Evolutionary conservation across 1,140 invertebrate genomes (phyloP), one percentile per base, ranked within the genome.

Genomic region (Chlorops oryzae): DNA sequence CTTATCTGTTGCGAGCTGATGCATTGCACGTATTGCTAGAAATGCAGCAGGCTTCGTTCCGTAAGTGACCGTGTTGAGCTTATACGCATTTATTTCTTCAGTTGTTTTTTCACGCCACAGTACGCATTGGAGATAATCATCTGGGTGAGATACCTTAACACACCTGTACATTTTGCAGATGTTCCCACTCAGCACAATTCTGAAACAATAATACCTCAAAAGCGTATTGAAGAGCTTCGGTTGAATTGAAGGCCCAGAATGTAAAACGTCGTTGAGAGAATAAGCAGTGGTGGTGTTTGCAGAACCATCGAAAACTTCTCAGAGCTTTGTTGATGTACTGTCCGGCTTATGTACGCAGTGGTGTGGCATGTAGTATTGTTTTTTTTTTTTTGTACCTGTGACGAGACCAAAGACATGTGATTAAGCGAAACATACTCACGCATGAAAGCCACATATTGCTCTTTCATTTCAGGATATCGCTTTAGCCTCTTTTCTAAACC

Each of bases 21-120:
- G n/a, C n/a, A n/a, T n/a, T n/a, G n/a, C n/a, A n/a, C n/a, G n/a
- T n/a, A n/a, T n/a, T n/a, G n/a, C n/a, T n/a, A n/a, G n/a, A n/a
- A n/a, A n/a, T n/a, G n/a, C n/a, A n/a, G n/a, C n/a, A n/a, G n/a
- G n/a, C n/a, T n/a, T n/a, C n/a, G n/a, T n/a, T n/a, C n/a, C n/a
- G n/a, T n/a, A n/a, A n/a, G n/a, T n/a, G n/a, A n/a, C n/a, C n/a
- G n/a, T n/a, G n/a, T n/a, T n/a, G n/a, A n/a, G n/a, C n/a, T n/a
- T n/a, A n/a, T n/a, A n/a, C n/a, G n/a, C n/a, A n/a, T n/a, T n/a
- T n/a, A n/a, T n/a, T n/a, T n/a, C n/a, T n/a, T n/a, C n/a, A n/a
- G n/a, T n/a, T n/a, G n/a, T n/a, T n/a, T n/a, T 39, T 9, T 39
- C n/a, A 21, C 38, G 38, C 38, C 38, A 39, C 38, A 39, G 15